Conservation (phyloP, 2,113 vertebrate species). For the Clarias gariepinus region DNA sequence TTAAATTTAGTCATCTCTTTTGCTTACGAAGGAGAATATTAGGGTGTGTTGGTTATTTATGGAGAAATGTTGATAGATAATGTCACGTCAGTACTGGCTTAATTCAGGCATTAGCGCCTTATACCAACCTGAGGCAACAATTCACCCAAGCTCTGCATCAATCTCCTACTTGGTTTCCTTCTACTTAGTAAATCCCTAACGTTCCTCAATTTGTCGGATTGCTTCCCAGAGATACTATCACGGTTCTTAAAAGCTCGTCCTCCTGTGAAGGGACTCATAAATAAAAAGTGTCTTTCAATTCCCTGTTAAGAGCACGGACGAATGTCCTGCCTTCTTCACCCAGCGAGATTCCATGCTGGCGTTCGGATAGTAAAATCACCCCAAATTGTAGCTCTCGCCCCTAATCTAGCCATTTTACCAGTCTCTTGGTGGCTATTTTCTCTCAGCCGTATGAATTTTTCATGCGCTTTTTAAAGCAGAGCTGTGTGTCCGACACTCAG, state of each 20-base stretch:
- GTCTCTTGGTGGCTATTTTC: slow-evolving; percentile 51
- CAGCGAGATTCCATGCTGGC: not conserved
- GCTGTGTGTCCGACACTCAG: slow-evolving; percentile 47
- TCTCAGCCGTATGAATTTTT: slow-evolving; percentile 60
- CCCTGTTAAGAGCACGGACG: not conserved
- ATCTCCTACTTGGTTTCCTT: not conserved
- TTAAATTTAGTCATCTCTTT: not conserved
- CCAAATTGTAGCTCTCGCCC: slow-evolving; percentile 24
- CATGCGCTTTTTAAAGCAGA: slow-evolving; percentile 53
- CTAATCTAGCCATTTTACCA: slow-evolving; percentile 56
- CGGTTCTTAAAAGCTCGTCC: slow-evolving; percentile 17
- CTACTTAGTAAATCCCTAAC: slow-evolving; percentile 10
- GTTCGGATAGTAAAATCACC: not conserved
- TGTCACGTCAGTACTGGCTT: not conserved
- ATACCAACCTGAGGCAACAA: slow-evolving; percentile 6
- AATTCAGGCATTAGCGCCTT: slow-evolving; percentile 4
- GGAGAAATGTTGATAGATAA: not conserved
- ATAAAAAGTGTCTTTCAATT: slow-evolving; percentile 24
- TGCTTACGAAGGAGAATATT: not conserved
- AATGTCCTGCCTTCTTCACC: not conserved
- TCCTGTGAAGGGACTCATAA: slow-evolving; percentile 34
- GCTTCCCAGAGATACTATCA: slow-evolving; percentile 10
- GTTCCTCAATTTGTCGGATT: not conserved
- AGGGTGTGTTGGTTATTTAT: not conserved
- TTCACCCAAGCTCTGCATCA: slow-evolving; percentile 3